These are phyloP conservation scores for Ascidia mentula DNA, from an alignment of 23 tunicate species.

Conservation along the genomic window DNA sequence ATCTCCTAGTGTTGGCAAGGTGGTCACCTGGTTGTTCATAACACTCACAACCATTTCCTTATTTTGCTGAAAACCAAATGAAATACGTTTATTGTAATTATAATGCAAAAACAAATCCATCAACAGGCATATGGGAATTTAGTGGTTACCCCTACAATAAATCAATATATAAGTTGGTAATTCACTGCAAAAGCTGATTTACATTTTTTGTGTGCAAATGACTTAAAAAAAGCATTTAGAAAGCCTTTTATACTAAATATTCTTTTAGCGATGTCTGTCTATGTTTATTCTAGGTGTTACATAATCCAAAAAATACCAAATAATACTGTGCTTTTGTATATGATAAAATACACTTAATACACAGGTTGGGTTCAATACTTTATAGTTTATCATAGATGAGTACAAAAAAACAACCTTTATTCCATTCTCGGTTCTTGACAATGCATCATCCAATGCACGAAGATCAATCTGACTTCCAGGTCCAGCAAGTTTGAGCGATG, in stretches of 20 bases:
- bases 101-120: not conserved
- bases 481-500: constrained; percentile 19
- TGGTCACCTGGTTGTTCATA: constrained; percentile 76
- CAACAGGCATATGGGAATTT: not conserved
- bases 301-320: too few relatives aligned
- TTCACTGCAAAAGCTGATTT: too few relatives aligned
- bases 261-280: too few relatives aligned
- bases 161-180: too few relatives aligned
- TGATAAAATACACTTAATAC: too few relatives aligned
- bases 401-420: constrained; percentile 71
- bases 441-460: constrained; percentile 66
- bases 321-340: too few relatives aligned
- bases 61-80: constrained; percentile 44
- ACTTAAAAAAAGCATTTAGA: too few relatives aligned
- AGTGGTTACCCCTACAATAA: too few relatives aligned
- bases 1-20: constrained; percentile 70
- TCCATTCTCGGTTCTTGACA: constrained; percentile 72
- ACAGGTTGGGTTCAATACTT: not conserved
- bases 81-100: not conserved
- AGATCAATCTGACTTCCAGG: constrained; percentile 56
- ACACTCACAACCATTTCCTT: constrained; percentile 68
- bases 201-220: too few relatives aligned
- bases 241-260: too few relatives aligned
- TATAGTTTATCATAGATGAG: not conserved
- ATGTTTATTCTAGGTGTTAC: too few relatives aligned